Base-by-base conservation (phyloP, 2,888 invertebrate genomes). In the Eupithecia tripunctaria region DNA sequence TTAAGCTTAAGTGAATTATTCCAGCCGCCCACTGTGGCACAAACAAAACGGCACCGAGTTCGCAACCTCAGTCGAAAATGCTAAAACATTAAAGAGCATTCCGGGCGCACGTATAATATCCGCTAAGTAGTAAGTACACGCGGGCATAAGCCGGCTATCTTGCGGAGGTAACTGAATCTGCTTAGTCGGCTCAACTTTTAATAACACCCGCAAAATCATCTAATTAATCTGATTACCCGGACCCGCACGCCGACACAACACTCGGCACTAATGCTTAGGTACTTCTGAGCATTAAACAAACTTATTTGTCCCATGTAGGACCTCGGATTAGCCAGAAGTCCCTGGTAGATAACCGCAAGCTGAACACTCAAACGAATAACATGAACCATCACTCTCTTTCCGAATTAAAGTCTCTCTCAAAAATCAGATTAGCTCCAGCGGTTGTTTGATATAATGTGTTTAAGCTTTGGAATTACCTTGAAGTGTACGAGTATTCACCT, bases 1-100 rank as follows among this genome's bases (percentile, higher is more conserved):
- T 94, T 93, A 93, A 94, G 93, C 93, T 93, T 93, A 93, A 93
- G 92, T 94, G 93, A 94, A 94, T 94, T 94, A 94, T 93, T 93
- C 89, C 88, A 86, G 91, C 88, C 90, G 91, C 92, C 94, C 93
- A 93, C 92, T 88, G 91, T 91, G 90, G 92, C 88, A 90, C 92
- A 93, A 93, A 93, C 93, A 93, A 91, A 93, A 93, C 92, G 88
- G 90, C 85, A 86, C 88, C 77, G 90, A 93, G 92, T 92, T 94
- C 89, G 89, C 93, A 93, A 93, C 92, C 92, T 92, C 92, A 92
- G 93, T 93, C 92, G 90, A 92, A 93, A 93, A 93, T 93, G 91
- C 92, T 92, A 90, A 94, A 94, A 93, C 93, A 93, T 93, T 93
- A 92, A 94, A 94, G 91, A 91, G 90, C 89, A 89, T 91, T 92